Base-by-base conservation (phyloP, 1,140 invertebrate genomes). In the Ceratina calcarata region DNA sequence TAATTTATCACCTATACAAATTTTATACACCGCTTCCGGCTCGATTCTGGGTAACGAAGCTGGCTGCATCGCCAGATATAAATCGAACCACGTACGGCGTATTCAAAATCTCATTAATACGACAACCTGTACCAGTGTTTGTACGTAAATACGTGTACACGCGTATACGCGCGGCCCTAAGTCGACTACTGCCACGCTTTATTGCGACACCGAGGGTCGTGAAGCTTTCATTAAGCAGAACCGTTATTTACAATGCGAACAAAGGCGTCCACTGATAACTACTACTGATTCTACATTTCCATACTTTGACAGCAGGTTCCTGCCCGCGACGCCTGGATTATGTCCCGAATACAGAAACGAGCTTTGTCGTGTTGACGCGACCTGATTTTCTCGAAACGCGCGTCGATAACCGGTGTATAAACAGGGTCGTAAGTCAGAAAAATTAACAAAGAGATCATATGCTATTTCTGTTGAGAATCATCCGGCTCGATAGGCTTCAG, bases 281-380 rank as follows among this genome's bases (percentile, higher is more conserved):
- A 10, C 4, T 10, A 16, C 22, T 24, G 57, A 76, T 77, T 77
- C n/a, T 32, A 77, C 45, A 4, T 6, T 70, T 70, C 69, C 57
- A 70, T 55, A 32, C 64, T 66, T 66, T 57, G 82, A 74, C 73
- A 72, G 57, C 45, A 60, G 69, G 55, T 85, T 85, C 68, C 83
- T 73, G 67, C 58, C 55, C 27, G 24, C 61, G 55, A 13, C 69
- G 58, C 66, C 55, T 53, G 72, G 62, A 80, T 80, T 80, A 79
- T 49, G 58, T 74, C 22, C 58, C 37, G 64, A 84, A 84, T 68
- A 81, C 24, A 22, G 13, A 27, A 45, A 7, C 13, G 66, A 20
- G 27, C 27, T 57, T 27, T 62, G 24, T 32, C 13, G 27, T 55
- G 55, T 65, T 72, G 68, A 80, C 82, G 73, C 57, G 79, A 78